Evolutionary conservation across 1,140 invertebrate species (phyloP).

Genomic region (Holcopasites calliopsidis): DNA sequence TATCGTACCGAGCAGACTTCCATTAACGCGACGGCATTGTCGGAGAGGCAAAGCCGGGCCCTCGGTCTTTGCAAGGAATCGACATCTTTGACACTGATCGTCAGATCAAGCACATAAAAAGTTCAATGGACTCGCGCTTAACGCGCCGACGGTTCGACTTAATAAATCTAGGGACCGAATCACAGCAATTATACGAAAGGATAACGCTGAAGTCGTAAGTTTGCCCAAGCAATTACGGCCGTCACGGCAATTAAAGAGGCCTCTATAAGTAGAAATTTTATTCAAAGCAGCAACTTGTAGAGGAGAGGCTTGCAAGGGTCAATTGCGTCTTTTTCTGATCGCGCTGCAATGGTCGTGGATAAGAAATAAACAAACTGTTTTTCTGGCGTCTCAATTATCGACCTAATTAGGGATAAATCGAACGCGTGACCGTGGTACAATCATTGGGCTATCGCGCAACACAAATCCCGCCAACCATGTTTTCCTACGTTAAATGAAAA

Average conservation of each 20-base stretch:
- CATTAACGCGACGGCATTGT: constrained; percentile 23
- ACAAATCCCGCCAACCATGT: too few relatives aligned
- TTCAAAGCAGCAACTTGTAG: background rate
- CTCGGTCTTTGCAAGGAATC: background rate
- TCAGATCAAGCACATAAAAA: background rate
- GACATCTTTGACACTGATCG: background rate
- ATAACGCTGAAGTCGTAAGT: constrained; percentile 16
- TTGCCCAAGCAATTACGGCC: constrained; percentile 43
- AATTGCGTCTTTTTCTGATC: constrained; percentile 44
- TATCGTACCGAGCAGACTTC: background rate
- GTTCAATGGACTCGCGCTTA: background rate
- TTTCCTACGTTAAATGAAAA: too few relatives aligned
- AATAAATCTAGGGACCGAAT: constrained; percentile 9
- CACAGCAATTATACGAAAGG: background rate
- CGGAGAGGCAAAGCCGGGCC: background rate
- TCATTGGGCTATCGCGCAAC: too few relatives aligned
- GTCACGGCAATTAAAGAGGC: constrained; percentile 43
- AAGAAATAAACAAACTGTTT: constrained; percentile 27
- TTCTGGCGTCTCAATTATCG: constrained; percentile 3
- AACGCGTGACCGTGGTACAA: background rate
- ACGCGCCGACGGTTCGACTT: background rate
- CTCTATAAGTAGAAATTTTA: constrained; percentile 13
- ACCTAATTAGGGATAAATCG: constrained; percentile 6
- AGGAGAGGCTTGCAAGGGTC: constrained; percentile 40
- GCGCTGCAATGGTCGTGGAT: background rate